phyloP scores from a whole-genome alignment of 2,888 invertebrate genomes.

The Microctonus brassicae region DNA sequence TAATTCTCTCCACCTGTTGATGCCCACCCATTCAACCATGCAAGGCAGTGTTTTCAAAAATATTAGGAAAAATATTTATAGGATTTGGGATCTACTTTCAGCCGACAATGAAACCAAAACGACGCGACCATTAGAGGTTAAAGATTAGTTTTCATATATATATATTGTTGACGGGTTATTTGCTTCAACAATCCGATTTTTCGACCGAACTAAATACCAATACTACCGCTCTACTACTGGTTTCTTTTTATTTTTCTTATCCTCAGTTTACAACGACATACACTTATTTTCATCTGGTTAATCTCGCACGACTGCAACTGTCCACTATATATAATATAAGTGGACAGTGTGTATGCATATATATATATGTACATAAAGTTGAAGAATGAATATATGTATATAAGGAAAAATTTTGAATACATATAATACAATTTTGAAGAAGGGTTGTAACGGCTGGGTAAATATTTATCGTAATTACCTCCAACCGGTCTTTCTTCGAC shows the following conservation, averaged over 20 bases:
- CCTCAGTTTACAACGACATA: slow-evolving; percentile 36
- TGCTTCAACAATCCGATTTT: slow-evolving; percentile 51
- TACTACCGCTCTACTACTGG: slow-evolving; percentile 32
- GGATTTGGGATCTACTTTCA: slow-evolving; percentile 53
- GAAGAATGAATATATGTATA: neutral
- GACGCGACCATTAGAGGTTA: slow-evolving; percentile 37
- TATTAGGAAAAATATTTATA: slow-evolving; percentile 66
- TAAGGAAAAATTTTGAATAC: neutral
- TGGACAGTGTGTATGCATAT: too few species aligned
- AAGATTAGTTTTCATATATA: slow-evolving; percentile 21
- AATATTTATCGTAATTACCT: slow-evolving; percentile 69
- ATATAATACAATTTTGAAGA: slow-evolving; percentile 41
- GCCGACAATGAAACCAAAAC: slow-evolving; percentile 29
- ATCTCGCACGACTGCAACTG: slow-evolving; percentile 8
- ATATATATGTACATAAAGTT: too few species aligned
- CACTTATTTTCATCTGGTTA: slow-evolving; percentile 2
- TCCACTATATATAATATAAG: neutral
- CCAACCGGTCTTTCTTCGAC: slow-evolving; percentile 40
- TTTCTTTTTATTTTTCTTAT: slow-evolving; percentile 36
- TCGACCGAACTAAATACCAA: slow-evolving; percentile 11
- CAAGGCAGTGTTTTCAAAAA: slow-evolving; percentile 58
- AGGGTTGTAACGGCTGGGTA: slow-evolving; percentile 67
- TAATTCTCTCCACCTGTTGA: neutral
- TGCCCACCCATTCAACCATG: slow-evolving; percentile 16
- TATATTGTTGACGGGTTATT: slow-evolving; percentile 39